Evolutionary conservation across 2,797 vertebrate species (phyloP), one percentile per base, ranked within the genome.

Genomic region (Adelosebastes latens): DNA sequence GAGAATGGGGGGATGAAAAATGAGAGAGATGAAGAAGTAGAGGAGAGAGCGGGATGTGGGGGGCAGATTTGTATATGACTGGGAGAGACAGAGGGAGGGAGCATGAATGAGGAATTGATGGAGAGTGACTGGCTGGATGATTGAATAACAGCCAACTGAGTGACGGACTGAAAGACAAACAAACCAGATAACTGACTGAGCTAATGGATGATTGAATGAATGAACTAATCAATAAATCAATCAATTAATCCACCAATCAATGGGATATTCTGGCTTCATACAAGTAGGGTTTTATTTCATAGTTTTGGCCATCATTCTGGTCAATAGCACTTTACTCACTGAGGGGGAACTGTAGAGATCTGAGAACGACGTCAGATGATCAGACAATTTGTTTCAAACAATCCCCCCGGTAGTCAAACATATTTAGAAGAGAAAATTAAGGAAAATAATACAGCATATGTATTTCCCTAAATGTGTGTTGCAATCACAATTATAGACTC

Each of bases 1-100:
- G 18, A 53, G 70, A 73, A 64, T 36, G 63, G 58, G 66, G 66
- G 24, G 73, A 66, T 77, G 69, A 58, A 74, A 59, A 82, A 83
- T 61, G 66, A 75, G 49, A 20, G 63, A 18, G 56, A 69, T 64
- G 42, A 68, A 72, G 55, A 27, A 63, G 36, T 58, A 67, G 31
- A 64, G 14, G 27, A 64, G 14, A 34, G n/a, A 52, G 11, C 6
- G 4, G 32, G 11, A 27, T 29, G 6, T 6, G 22, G 22, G 31
- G 9, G 4, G 52, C 14, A 24, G 13, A 0, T 67, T 24, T 84
- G 59, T 61, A 2, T 27, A 16, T 77, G 75, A 84, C 72, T 32
- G 32, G 59, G 32, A 39, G 32, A 20, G 55, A 39, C 0, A 20
- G 12, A 27, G 32, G 14, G 52, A 24, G 6, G 29, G 8, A 66